Base-by-base conservation (phyloP, 2,888 invertebrate species). In the Yponomeuta plumbellus region DNA sequence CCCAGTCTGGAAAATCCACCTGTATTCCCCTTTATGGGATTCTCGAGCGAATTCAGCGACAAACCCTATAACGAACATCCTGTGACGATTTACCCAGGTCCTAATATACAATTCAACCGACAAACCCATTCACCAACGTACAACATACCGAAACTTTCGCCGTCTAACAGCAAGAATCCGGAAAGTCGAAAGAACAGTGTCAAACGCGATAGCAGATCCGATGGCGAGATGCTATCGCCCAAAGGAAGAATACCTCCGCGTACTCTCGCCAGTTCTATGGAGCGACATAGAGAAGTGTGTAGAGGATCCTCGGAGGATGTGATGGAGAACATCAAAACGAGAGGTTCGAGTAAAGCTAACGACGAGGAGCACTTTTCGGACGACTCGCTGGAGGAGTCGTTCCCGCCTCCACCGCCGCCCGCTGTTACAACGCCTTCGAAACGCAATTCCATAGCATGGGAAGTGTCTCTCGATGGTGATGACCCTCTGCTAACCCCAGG, bases 401-500 rank as follows among this genome's bases (percentile, higher is more conserved):
- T 94, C 58, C 94, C 94, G 61, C 94, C 93, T 20, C 84, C 85
- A 62, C 79, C 93, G 70, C 92, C 92, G 72, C 92, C 93, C 56
- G 85, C 89, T 67, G 85, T 82, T 72, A 83, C 84, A 68, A 92
- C 93, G 71, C 93, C 93, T 74, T 94, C 93, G 79, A 96, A 96
- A 88, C 93, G 96, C 75, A 94, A 95, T 79, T 96, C 96, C 80
- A 96, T 96, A 73, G 96, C 96, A 70, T 96, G 97, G 96, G 96
- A 97, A 92, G 96, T 97, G 70, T 94, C 96, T 70, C 92, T 97
- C 75, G 94, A 95, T 80, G 94, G 94, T 80, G 92, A 92, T 77
- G 94, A 94, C 80, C 93, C 94, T 68, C 90, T 94, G 61, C 92
- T 94, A 69, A 94, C 94, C 62, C 95, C 95, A 61, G 95, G 94